phyloP scores from a whole-genome alignment of 2,797 vertebrate species.

The Linurgus olivaceus region DNA sequence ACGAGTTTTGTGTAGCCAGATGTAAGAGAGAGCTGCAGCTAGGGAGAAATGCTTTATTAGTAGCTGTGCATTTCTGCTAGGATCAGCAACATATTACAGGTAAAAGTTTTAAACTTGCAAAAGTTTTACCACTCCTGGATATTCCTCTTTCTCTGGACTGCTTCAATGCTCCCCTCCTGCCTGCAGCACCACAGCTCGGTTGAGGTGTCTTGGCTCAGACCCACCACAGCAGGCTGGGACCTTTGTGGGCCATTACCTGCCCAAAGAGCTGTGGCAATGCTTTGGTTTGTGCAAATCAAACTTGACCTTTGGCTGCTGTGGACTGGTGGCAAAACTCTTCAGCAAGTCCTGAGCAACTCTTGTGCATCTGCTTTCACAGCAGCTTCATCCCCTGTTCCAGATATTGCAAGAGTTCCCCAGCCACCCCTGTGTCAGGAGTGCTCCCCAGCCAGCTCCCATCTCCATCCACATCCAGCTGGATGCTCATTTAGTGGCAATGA shows the following conservation, averaged over 20 bases:
- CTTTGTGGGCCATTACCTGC: rapidly evolving
- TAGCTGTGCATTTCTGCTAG: background rate
- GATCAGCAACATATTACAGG: background rate
- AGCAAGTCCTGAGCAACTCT: background rate
- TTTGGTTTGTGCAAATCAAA: background rate
- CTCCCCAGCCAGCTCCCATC: background rate
- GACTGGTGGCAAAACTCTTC: background rate
- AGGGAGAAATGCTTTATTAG: background rate
- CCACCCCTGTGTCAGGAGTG: rapidly evolving
- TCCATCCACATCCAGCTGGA: background rate
- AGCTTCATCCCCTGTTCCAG: background rate
- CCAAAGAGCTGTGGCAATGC: background rate
- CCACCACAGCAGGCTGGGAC: rapidly evolving
- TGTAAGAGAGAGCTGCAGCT: background rate
- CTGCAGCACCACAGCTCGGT: rapidly evolving
- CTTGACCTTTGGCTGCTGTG: background rate
- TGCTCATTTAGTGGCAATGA: background rate
- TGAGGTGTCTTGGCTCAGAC: background rate
- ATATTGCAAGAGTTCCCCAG: background rate
- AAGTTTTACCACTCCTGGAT: background rate
- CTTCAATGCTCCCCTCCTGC: background rate
- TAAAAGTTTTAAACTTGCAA: background rate
- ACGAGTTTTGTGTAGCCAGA: background rate
- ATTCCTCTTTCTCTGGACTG: background rate
- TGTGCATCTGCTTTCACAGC: background rate